Evolutionary conservation across 2,113 vertebrate species (phyloP).

Genomic region (Lepus timidus): DNA sequence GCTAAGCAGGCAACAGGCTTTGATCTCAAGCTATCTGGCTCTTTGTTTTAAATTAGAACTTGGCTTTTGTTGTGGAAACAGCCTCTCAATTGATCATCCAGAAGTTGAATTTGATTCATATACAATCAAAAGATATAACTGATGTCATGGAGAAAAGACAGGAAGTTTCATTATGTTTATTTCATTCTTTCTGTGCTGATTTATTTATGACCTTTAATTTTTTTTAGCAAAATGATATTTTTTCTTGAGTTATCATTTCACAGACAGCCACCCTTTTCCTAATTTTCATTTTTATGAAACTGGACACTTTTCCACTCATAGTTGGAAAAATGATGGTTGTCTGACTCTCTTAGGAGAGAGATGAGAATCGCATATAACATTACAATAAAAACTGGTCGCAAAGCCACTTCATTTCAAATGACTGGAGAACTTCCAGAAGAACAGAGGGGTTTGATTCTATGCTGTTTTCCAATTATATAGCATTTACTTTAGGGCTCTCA

Average conservation of each 20-base stretch:
- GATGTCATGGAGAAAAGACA: neutral
- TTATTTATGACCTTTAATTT: neutral
- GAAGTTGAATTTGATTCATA: slow-evolving; percentile 16
- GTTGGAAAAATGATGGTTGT: neutral
- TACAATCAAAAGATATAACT: slow-evolving; percentile 25
- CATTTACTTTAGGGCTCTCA: slow-evolving; percentile 11
- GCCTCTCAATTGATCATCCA: neutral
- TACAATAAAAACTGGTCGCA: neutral
- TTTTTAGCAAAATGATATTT: slow-evolving; percentile 24
- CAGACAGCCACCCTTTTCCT: neutral
- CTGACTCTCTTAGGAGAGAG: neutral
- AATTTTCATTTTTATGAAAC: slow-evolving; percentile 2
- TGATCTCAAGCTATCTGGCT: slow-evolving; percentile 31
- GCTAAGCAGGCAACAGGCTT: neutral
- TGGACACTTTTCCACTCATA: neutral
- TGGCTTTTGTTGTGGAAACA: slow-evolving; percentile 53
- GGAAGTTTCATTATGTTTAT: neutral
- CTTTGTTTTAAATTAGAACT: slow-evolving; percentile 44
- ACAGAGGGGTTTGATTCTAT: neutral
- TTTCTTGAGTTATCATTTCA: slow-evolving; percentile 7
- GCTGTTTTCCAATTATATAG: neutral
- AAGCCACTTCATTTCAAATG: neutral
- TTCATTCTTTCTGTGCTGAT: neutral
- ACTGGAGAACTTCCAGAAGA: neutral
- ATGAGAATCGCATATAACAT: neutral